A percentile compares a stretch with the other conserved stretches of the same genome.
Evolutionary conservation across 1,140 invertebrate genomes (phyloP).

Genomic region (Seison nebaliae): DNA sequence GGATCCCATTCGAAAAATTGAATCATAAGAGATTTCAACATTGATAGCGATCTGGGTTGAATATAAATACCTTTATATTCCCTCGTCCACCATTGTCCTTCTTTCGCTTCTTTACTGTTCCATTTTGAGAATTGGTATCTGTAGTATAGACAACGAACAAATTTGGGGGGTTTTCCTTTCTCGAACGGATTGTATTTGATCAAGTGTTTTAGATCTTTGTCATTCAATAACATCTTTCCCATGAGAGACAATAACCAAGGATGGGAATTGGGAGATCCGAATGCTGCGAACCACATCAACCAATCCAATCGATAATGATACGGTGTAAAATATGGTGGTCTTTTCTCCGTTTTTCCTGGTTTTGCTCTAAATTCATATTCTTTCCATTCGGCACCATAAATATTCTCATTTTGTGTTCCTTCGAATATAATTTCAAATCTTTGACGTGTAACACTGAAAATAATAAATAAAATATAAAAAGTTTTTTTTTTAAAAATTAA

Average conservation of each 20-base stretch:
- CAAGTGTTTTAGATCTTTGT: constrained; percentile 19
- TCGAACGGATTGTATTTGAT: constrained; percentile 27
- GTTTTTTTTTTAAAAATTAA: constrained; percentile 12
- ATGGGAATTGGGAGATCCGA: constrained; percentile 17
- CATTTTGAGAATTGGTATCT: constrained; percentile 5
- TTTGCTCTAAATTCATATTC: constrained; percentile 32
- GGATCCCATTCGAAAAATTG: too few relatives aligned
- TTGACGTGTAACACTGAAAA: constrained; percentile 25
- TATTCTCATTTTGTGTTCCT: constrained; percentile 20
- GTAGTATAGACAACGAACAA: not conserved
- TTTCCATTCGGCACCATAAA: constrained; percentile 19
- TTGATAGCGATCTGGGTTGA: not conserved
- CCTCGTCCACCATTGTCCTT: constrained; percentile 1
- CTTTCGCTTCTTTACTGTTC: not conserved
- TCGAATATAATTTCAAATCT: constrained; percentile 28
- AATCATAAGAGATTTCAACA: constrained; percentile 1
- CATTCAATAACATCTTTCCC: constrained; percentile 25
- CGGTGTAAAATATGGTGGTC: constrained; percentile 29
- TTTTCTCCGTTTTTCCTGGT: constrained; percentile 21
- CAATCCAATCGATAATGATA: constrained; percentile 28
- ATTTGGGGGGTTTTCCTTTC: constrained; percentile 23
- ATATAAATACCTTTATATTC: constrained; percentile 4
- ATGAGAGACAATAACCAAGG: constrained; percentile 14
- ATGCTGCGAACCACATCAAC: constrained; percentile 22
- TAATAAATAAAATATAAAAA: constrained; percentile 12